phyloP scores from a whole-genome alignment of 2,888 invertebrate species.

The Hydriomena furcata region DNA sequence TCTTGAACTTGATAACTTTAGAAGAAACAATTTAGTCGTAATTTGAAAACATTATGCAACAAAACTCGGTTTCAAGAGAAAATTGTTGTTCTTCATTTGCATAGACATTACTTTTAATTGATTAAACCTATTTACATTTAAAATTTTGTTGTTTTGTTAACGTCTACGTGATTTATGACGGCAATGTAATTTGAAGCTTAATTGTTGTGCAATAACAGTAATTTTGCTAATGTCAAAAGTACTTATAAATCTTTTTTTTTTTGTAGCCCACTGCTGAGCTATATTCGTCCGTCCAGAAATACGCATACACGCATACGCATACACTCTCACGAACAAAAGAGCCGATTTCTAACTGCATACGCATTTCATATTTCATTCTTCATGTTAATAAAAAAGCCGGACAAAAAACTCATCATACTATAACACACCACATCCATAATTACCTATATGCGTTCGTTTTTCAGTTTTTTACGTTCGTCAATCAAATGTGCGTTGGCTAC shows the following conservation, averaged over 20 bases:
- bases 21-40: no score
- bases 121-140: slow-evolving; percentile 35
- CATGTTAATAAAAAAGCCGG: slow-evolving; percentile 23
- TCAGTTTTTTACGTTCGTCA: slow-evolving; percentile 28
- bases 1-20: no score
- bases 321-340: background rate
- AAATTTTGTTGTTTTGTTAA: slow-evolving; percentile 32
- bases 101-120: slow-evolving; percentile 30
- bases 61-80: slow-evolving; percentile 19
- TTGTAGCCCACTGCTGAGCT: slow-evolving; percentile 2
- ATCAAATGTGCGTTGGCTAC: slow-evolving; percentile 31
- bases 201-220: slow-evolving; percentile 19
- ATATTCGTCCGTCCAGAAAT: slow-evolving; percentile 6
- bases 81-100: slow-evolving; percentile 31
- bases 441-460: slow-evolving; percentile 26
- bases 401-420: slow-evolving; percentile 28
- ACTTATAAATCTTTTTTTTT: slow-evolving; percentile 8
- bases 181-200: slow-evolving; percentile 21
- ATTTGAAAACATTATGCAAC: no score
- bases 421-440: slow-evolving; percentile 26
- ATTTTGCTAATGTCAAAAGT: slow-evolving; percentile 8
- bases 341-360: slow-evolving; percentile 20
- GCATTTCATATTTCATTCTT: slow-evolving; percentile 9
- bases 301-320: background rate
- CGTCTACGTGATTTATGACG: slow-evolving; percentile 19